Conservation (phyloP, 2,113 vertebrate genomes). For the Calyptomena viridis region DNA sequence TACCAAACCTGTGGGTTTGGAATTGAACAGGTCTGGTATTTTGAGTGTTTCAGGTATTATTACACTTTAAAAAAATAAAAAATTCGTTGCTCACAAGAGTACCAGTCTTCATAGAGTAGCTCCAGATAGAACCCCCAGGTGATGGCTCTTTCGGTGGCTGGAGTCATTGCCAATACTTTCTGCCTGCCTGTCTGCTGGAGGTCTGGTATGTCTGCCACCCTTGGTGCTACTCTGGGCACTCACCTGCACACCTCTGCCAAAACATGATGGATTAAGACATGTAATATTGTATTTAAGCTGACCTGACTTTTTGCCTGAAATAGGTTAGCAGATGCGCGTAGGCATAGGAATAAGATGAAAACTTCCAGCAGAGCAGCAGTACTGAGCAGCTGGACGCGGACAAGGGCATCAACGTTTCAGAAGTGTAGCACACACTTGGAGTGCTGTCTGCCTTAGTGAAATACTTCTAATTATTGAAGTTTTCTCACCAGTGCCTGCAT, state of each 20-base stretch:
- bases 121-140: not conserved
- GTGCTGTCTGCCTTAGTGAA: not conserved
- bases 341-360: not conserved
- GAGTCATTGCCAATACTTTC: rapidly evolving
- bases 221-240: not conserved
- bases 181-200: not conserved
- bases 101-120: not conserved
- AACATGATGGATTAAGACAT: not conserved
- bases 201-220: not conserved
- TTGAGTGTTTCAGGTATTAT: not conserved
- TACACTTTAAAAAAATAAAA: not conserved
- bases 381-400: not conserved
- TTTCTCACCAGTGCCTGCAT: not conserved
- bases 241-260: not conserved
- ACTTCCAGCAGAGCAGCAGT: not conserved
- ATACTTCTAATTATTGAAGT: not conserved
- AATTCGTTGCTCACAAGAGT: rapidly evolving
- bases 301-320: not conserved
- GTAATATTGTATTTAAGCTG: not conserved
- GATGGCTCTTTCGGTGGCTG: not conserved
- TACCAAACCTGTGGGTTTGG: not conserved
- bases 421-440: rapidly evolving
- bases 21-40: not conserved
- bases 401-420: not conserved
- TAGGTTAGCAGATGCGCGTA: not conserved